A percentile compares a stretch with the other conserved stretches of the same genome.
phyloP scores from a whole-genome alignment of 2,113 vertebrate genomes.

The Melanotaenia duboulayi region DNA sequence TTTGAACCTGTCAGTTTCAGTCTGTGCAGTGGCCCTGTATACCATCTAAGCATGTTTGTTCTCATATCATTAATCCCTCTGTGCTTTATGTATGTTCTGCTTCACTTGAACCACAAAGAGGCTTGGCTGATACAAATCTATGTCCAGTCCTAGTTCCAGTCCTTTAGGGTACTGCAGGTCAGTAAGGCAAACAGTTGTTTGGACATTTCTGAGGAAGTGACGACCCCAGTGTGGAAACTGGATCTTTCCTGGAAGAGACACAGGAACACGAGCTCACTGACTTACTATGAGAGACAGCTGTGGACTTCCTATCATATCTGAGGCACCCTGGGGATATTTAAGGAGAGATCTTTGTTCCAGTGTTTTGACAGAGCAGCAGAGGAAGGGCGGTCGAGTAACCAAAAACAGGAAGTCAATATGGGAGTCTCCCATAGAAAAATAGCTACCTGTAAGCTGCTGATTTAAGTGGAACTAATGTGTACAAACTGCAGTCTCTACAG shows the following conservation, averaged over 20 bases:
- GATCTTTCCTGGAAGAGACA: slow-evolving; percentile 41
- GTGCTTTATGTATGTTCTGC: neutral
- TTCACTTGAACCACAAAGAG: slow-evolving; percentile 1
- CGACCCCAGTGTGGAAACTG: slow-evolving; percentile 43
- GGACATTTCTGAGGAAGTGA: slow-evolving; percentile 52
- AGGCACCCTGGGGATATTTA: slow-evolving; percentile 18
- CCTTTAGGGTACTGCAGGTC: slow-evolving; percentile 11
- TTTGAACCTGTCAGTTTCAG: neutral
- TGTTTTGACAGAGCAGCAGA: slow-evolving; percentile 32
- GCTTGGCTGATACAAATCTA: neutral
- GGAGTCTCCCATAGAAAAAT: neutral
- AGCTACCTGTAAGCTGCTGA: slow-evolving; percentile 16
- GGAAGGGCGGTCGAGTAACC: neutral
- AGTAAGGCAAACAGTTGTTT: slow-evolving; percentile 52
- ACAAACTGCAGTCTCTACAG: neutral
- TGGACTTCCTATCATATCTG: slow-evolving; percentile 21
- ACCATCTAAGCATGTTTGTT: neutral
- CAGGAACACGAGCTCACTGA: slow-evolving; percentile 17
- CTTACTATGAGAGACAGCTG: slow-evolving; percentile 42
- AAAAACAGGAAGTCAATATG: slow-evolving; percentile 51
- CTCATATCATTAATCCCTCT: neutral
- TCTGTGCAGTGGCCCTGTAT: neutral
- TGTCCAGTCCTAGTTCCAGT: neutral
- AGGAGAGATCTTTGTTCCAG: slow-evolving; percentile 38
- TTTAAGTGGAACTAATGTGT: neutral